Conservation (phyloP, 2,888 invertebrate genomes). For the Euclidia mi region DNA sequence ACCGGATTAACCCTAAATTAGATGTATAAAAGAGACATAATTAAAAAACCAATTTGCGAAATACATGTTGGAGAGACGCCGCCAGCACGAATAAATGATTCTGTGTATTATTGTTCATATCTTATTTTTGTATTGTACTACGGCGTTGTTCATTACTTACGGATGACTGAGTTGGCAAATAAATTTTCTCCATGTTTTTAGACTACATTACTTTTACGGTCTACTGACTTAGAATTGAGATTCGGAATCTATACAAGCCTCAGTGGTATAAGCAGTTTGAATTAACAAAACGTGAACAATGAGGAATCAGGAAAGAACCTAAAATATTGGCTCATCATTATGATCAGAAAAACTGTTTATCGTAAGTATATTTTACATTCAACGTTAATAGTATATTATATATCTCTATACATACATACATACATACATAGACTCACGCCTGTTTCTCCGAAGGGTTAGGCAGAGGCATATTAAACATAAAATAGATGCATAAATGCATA, state of each 20-base stretch:
- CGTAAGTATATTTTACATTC: no score
- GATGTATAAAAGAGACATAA: constrained; percentile 75
- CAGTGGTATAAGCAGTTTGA: no score
- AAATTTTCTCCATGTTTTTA: constrained; percentile 11
- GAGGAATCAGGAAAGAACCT: no score
- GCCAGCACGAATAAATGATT: constrained; percentile 48
- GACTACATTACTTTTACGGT: constrained; percentile 11
- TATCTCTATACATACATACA: no score
- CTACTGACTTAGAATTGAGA: constrained; percentile 18
- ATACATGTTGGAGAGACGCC: constrained; percentile 52
- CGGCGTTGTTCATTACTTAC: constrained; percentile 30
- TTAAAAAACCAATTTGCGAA: constrained; percentile 80
- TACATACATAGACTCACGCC: no score
- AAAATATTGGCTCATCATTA: no score
- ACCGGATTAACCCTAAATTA: constrained; percentile 71
- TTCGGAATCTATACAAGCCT: background rate
- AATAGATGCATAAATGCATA: no score
- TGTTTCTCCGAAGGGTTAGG: no score
- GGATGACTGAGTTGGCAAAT: constrained; percentile 17
- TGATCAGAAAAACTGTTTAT: no score
- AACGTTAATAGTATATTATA: no score
- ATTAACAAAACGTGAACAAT: no score
- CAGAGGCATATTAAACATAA: no score
- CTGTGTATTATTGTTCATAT: constrained; percentile 21
- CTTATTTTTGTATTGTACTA: constrained; percentile 28